These are phyloP conservation scores for Brenthis daphne DNA, from an alignment of 2,888 invertebrate species.

Conservation along the genomic window DNA sequence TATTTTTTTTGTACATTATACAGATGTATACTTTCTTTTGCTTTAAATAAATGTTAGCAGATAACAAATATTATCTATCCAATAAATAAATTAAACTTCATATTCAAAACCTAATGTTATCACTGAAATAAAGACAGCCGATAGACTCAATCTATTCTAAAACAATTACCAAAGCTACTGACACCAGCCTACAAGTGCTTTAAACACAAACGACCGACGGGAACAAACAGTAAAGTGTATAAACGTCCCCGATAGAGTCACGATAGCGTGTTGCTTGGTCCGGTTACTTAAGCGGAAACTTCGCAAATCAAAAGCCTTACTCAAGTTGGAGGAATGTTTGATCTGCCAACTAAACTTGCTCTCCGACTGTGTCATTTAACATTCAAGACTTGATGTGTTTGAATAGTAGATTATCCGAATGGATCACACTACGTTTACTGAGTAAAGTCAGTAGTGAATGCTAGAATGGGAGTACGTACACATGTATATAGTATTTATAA, in stretches of 20 bases:
- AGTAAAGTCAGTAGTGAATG: slow-evolving; percentile 36
- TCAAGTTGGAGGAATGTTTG: slow-evolving; percentile 60
- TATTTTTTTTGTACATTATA: no score
- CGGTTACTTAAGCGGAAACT: slow-evolving; percentile 60
- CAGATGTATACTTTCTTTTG: no score
- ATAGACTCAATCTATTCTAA: slow-evolving; percentile 6
- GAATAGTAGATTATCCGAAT: slow-evolving; percentile 45
- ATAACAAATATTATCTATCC: no score
- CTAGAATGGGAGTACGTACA: background rate
- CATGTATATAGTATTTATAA: background rate
- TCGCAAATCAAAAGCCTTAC: slow-evolving; percentile 62
- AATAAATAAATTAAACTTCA: no score
- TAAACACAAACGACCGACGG: slow-evolving; percentile 19
- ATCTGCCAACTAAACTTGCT: slow-evolving; percentile 54
- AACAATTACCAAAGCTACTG: slow-evolving; percentile 25
- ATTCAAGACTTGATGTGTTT: slow-evolving; percentile 45
- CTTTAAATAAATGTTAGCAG: no score
- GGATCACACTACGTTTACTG: slow-evolving; percentile 23
- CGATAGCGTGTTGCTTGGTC: slow-evolving; percentile 46
- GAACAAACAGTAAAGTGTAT: slow-evolving; percentile 36
- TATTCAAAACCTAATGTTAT: background rate
- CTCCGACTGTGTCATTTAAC: slow-evolving; percentile 50
- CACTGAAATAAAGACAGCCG: background rate
- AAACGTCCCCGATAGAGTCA: slow-evolving; percentile 44
- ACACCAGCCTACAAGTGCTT: slow-evolving; percentile 25